Evolutionary conservation across 2,888 invertebrate genomes (phyloP).

Genomic region (Drosophila formosana): DNA sequence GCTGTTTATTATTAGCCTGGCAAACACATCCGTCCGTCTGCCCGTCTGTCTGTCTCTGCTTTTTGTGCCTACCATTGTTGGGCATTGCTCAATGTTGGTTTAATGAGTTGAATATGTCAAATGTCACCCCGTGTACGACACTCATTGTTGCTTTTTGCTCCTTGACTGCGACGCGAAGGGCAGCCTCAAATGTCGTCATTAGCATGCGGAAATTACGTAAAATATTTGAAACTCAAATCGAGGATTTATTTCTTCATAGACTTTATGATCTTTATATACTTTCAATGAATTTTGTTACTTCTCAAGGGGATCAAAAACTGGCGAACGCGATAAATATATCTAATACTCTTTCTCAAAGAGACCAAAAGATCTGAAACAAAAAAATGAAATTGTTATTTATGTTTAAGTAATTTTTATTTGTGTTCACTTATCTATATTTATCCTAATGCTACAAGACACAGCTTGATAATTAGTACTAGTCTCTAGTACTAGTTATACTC

Average conservation of each 20-base stretch:
- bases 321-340: too few species aligned
- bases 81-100: constrained; percentile 59
- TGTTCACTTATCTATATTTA: too few species aligned
- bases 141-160: constrained; percentile 10
- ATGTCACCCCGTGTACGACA: constrained; percentile 41
- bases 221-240: constrained; percentile 51
- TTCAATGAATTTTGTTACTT: too few species aligned
- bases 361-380: too few species aligned
- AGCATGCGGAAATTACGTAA: constrained; percentile 65
- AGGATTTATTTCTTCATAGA: background rate
- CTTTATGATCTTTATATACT: too few species aligned
- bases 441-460: too few species aligned
- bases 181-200: constrained; percentile 64
- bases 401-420: too few species aligned
- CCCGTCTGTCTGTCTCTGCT: constrained; percentile 54
- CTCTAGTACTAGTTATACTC: too few species aligned
- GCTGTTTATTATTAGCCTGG: constrained; percentile 79
- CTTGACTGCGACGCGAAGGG: constrained; percentile 19
- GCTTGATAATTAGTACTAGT: too few species aligned
- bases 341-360: too few species aligned
- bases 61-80: constrained; percentile 46
- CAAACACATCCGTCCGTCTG: constrained; percentile 62
- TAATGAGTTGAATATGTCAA: constrained; percentile 81
- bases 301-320: too few species aligned
- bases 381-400: too few species aligned